Base-by-base conservation (phyloP, 2,888 invertebrate genomes). In the Yponomeuta evonymella region DNA sequence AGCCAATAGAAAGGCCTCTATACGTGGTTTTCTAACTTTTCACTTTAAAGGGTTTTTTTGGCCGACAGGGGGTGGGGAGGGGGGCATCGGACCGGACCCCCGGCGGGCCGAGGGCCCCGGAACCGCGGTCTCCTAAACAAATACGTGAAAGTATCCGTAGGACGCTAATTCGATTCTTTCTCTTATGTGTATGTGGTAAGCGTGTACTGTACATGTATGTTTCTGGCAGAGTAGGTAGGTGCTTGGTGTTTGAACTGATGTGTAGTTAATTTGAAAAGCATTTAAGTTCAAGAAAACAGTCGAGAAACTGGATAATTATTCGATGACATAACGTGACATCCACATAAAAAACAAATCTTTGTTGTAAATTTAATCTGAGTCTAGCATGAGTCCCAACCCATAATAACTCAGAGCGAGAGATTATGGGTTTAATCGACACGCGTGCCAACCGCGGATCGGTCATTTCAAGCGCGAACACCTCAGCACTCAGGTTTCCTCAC, bases 31-130 rank as follows among this genome's bases (percentile, higher is more conserved):
- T 76, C 82, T 79, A 85, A 86, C 85, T 86, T 85, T 85, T 83
- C 82, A 84, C 84, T 85, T 79, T 82, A 83, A 86, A 85, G 83
- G 86, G 72, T 85, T 85, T 86, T 86, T 86, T 87, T 83, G 82
- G 82, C 81, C 79, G 84, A 77, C 74, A 75, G 75, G 71, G 65
- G 72, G 3, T 58, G 51, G 74, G 63, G 65, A 70, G 73, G 75
- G 65, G 74, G 63, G 64, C 70, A 72, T 75, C 73, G 73, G 67
- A 70, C 71, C 67, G 70, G 9, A 67, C 36, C 58, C 71, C 63
- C 69, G 15, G 58, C 69, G 15, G 58, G 15, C 70, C 70, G 70
- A 23, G 72, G 74, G 75, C 15, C 51, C 51, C 73, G 77, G 81
- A 77, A 76, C 74, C 75, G 79, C 75, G 79, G 79, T 77, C 74